phyloP scores from a whole-genome alignment of 1,140 invertebrate genomes.

The Atta texana region DNA sequence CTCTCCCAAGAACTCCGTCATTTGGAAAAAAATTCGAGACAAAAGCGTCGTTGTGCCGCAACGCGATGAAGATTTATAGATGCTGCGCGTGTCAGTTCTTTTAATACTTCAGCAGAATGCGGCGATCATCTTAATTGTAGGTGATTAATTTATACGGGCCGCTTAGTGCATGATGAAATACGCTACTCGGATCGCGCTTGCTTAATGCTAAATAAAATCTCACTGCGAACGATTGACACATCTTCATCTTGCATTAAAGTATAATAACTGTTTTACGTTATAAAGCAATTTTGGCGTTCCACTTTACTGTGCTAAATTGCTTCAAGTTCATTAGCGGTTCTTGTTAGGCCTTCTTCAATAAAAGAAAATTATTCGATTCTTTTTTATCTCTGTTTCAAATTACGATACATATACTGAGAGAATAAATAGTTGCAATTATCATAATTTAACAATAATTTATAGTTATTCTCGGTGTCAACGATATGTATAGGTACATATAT shows the following conservation, averaged over 20 bases:
- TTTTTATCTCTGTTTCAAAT: neutral
- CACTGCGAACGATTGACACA: neutral
- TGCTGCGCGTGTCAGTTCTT: conserved; percentile 38
- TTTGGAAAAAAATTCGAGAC: conserved; percentile 49
- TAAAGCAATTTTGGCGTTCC: neutral
- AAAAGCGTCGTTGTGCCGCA: conserved; percentile 56
- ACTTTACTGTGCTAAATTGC: neutral
- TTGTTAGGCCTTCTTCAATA: neutral
- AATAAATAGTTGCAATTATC: too few relatives aligned
- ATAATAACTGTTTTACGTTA: neutral
- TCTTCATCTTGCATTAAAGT: conserved; percentile 4
- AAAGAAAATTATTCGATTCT: conserved; percentile 10
- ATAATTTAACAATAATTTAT: too few relatives aligned
- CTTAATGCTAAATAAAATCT: conserved; percentile 32
- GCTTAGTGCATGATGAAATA: conserved; percentile 31
- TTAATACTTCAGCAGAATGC: conserved; percentile 30
- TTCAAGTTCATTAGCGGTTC: neutral
- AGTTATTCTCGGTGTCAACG: too few relatives aligned
- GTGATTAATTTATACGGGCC: conserved; percentile 59
- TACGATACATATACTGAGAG: neutral
- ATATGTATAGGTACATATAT: too few relatives aligned
- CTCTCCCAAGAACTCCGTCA: conserved; percentile 22
- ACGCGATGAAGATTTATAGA: conserved; percentile 59
- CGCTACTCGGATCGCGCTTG: conserved; percentile 20
- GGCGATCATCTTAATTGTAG: conserved; percentile 56